A percentile compares a stretch with the other conserved stretches of the same genome.
Conservation (phyloP, 1,140 invertebrate genomes). For the Ceratina australensis region DNA sequence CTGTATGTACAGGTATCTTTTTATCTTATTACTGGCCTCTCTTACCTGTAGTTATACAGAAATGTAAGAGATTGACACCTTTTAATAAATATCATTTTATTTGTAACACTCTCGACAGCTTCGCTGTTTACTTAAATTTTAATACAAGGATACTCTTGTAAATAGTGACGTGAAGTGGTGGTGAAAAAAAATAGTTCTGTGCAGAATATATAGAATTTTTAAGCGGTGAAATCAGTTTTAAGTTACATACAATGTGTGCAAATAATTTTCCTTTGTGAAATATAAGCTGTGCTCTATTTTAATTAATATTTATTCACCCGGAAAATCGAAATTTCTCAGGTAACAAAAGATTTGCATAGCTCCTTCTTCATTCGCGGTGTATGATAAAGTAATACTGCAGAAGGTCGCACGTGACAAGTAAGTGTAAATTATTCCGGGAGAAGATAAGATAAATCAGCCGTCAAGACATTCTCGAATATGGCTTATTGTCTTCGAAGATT, state of each 20-base stretch:
- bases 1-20: conserved; percentile 28
- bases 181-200: no score
- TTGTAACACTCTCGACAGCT: background rate
- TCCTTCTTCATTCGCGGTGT: background rate
- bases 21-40: conserved; percentile 31
- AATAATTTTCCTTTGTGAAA: no score
- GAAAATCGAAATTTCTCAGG: background rate
- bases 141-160: background rate
- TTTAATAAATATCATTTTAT: conserved; percentile 32
- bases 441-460: conserved; percentile 29
- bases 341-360: background rate
- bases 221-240: no score
- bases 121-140: background rate
- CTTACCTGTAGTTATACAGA: conserved; percentile 11
- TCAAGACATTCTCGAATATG: background rate
- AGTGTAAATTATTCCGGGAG: conserved; percentile 21
- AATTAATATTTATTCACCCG: no score
- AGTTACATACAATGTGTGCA: no score
- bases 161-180: no score
- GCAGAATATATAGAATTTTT: no score
- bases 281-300: no score
- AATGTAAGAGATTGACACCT: background rate
- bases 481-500: background rate
- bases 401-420: background rate
- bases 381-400: background rate